A percentile compares a stretch with the other conserved stretches of the same genome.
Evolutionary conservation across 1,140 invertebrate species (phyloP).

Genomic region (Nasonia giraulti): DNA sequence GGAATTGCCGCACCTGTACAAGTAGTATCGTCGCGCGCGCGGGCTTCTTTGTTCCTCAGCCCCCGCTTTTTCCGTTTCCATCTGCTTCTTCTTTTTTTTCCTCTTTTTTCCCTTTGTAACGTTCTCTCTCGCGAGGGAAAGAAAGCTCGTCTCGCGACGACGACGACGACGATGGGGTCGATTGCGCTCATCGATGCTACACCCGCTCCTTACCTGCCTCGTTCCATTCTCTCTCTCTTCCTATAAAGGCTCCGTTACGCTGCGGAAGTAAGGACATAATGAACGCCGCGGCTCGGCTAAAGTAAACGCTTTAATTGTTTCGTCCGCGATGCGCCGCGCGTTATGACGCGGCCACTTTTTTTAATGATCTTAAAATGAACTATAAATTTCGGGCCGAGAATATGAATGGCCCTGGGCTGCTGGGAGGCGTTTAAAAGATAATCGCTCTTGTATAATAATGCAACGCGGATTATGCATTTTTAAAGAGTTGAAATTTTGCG

Average conservation of each 20-base stretch:
- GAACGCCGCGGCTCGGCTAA: not conserved
- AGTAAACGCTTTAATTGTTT: constrained; percentile 1
- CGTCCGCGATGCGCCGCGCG: not conserved
- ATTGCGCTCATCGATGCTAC: constrained; percentile 26
- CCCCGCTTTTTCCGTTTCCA: not conserved
- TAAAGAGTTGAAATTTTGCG: too few species aligned
- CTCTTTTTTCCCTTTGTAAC: not conserved
- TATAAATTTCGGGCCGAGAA: not conserved
- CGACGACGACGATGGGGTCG: not conserved
- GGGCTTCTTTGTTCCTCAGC: not conserved
- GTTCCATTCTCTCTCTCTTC: constrained; percentile 15
- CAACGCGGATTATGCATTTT: too few species aligned
- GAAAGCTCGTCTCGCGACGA: not conserved
- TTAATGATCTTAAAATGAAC: not conserved
- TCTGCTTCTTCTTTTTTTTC: not conserved
- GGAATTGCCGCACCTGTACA: constrained; percentile 60
- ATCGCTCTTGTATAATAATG: too few species aligned
- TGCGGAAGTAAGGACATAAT: not conserved
- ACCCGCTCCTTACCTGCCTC: not conserved
- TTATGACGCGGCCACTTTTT: not conserved
- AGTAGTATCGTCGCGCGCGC: not conserved
- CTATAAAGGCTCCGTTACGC: constrained; percentile 17
- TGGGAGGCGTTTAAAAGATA: too few species aligned
- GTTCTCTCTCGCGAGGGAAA: not conserved
- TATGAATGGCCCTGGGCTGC: not conserved